A percentile compares a stretch with the other conserved stretches of the same genome.
phyloP scores from a whole-genome alignment of 1,140 invertebrate species.

The Bombyx mori region DNA sequence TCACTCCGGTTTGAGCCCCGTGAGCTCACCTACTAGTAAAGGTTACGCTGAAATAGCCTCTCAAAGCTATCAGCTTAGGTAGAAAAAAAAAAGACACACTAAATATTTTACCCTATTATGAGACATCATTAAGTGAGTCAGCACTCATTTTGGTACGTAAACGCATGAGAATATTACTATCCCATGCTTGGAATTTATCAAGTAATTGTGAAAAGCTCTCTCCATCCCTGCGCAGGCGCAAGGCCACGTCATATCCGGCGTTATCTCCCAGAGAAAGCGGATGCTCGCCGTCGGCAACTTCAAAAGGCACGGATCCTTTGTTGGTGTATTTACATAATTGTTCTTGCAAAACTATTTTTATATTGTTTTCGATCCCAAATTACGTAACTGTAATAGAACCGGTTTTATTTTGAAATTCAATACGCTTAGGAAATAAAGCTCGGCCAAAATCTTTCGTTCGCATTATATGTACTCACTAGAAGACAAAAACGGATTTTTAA shows the following conservation, averaged over 20 bases:
- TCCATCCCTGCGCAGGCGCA: slow-evolving; percentile 23
- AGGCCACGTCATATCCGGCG: slow-evolving; percentile 62
- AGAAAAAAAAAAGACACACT: too few relatives aligned
- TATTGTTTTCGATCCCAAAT: slow-evolving; percentile 25
- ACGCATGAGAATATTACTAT: slow-evolving; percentile 27
- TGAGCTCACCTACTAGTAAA: too few relatives aligned
- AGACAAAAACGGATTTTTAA: too few relatives aligned
- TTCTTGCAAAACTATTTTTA: slow-evolving; percentile 47
- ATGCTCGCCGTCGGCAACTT: slow-evolving; percentile 42
- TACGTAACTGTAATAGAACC: slow-evolving; percentile 5
- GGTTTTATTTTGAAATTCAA: too few relatives aligned
- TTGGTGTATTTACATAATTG: slow-evolving; percentile 38
- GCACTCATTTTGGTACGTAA: slow-evolving; percentile 1
- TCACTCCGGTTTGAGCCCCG: too few relatives aligned
- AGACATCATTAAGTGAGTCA: too few relatives aligned
- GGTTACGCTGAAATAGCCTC: too few relatives aligned
- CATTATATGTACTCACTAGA: too few relatives aligned
- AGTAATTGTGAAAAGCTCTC: slow-evolving; percentile 62
- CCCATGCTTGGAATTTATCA: slow-evolving; percentile 54
- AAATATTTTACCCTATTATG: too few relatives aligned
- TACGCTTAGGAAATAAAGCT: too few relatives aligned
- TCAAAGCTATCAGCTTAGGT: too few relatives aligned
- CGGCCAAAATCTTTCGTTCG: too few relatives aligned
- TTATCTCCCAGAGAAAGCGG: slow-evolving; percentile 58
- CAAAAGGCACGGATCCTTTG: slow-evolving; percentile 46